phyloP scores from a whole-genome alignment of 2,797 vertebrate species.

The Platalea minor region DNA sequence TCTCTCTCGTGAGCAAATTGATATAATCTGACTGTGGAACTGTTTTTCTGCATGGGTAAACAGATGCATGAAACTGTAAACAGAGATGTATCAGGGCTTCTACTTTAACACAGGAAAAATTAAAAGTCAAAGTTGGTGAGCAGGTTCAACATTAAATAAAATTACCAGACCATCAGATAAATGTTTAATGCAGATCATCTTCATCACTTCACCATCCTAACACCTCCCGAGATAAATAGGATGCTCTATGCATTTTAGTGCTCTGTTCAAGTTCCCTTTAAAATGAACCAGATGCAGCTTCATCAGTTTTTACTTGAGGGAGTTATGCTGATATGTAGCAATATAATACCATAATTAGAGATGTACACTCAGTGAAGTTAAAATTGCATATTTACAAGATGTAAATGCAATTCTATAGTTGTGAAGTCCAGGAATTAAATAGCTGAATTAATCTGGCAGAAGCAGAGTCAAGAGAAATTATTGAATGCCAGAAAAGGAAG shows the following conservation, averaged over 20 bases:
- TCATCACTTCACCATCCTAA: not conserved
- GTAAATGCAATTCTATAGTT: not conserved
- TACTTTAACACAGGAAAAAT: not conserved
- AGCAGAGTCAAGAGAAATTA: not conserved
- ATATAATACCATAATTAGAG: not conserved
- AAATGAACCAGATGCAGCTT: not conserved
- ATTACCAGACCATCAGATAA: not conserved
- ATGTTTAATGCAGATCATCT: not conserved
- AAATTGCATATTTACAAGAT: not conserved
- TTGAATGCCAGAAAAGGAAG: not conserved
- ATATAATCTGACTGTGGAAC: not conserved
- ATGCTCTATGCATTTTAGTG: not conserved
- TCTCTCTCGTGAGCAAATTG: not conserved
- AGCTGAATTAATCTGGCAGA: not conserved
- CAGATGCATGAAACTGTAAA: not conserved
- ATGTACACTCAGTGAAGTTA: not conserved
- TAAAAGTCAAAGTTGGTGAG: not conserved
- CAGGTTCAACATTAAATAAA: not conserved
- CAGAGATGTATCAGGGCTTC: not conserved
- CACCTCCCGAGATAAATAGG: not conserved
- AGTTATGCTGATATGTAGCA: not conserved
- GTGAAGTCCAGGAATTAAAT: not conserved
- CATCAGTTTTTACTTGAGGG: not conserved
- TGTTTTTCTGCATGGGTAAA: not conserved
- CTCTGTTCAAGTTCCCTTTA: not conserved